Base-by-base conservation (phyloP, 1,140 invertebrate species). In the Charaxes varanes region DNA sequence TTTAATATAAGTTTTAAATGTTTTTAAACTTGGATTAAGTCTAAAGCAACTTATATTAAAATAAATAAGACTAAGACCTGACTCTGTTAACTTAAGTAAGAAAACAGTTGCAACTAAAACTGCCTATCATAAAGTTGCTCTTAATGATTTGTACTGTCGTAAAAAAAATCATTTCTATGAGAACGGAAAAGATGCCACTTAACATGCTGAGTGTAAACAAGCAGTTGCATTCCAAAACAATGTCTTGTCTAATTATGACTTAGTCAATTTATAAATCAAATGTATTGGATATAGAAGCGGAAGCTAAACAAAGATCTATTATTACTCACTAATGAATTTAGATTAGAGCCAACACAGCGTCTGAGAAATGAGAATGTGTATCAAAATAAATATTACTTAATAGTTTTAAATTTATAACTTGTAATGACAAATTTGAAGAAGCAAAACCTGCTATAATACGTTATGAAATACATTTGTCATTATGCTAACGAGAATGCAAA, bases 231-330 rank as follows among this genome's bases (percentile, higher is more conserved):
- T 61, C 53, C 51, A 41, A 48, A 46, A 45, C 34, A 33, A 35
- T 51, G 38, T 59, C 41, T 40, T 59, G 37, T 55, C 41, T 49
- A 53, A 58, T 58, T 53, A 47, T 58, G 51, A 50, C 47, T 31
- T 47, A 54, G 44, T 13, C 37, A 52, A 57, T 53, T 50, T 48
- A 65, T 66, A 59, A 64, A 68, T 68, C 54, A 63, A 54, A 48
- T 45, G 30, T 34, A 32, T 47, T 41, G 27, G 57, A 68, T 72
- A 53, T 65, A 68, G 57, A 55, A 58, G 50, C 57, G 57, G 57
- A 67, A 68, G 47, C 62, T 58, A 68, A 68, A 72, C 58, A 76
- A 70, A 60, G 47, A 62, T 68, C 62, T 71, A 68, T 65, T 64
- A 62, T 63, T 72, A 70, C 15, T 27, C 31, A 48, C 34, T 26